Evolutionary conservation across 2,888 invertebrate species (phyloP), one percentile per base, ranked within the genome.

Genomic region (Abrostola triplasia): DNA sequence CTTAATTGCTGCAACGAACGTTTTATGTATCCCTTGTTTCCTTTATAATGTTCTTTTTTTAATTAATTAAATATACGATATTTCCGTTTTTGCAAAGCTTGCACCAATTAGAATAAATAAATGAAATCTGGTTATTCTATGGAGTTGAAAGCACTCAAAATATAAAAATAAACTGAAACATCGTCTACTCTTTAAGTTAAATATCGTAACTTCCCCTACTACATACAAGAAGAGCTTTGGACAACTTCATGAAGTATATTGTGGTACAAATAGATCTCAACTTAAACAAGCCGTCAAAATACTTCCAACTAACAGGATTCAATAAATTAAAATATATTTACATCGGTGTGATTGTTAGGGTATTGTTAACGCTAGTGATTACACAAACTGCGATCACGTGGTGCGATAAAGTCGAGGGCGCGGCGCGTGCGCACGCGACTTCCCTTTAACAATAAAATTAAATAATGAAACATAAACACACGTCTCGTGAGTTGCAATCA

Each of bases 371-470:
- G 12, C 36, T 48, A 48, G 51, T 57, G 37, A 57, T 79, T 77
- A 69, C 42, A 66, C 55, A 68, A 76, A 66, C 64, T 61, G 40
- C 49, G 53, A 60, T 76, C 79, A 78, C 80, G 72, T 76, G 74
- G 61, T 65, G 10, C 71, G 70, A 81, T 78, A 79, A 72, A 44
- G 51, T n/a, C 12, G 58, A 55, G 63, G 69, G 59, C 49, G 54
- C 36, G 53, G 60, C 61, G 64, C 70, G 65, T 70, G 70, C 56
- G 53, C 70, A 59, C 49, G 62, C 67, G 63, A 70, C 59, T 67
- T 63, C 59, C 62, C 70, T 36, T 64, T 68, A 67, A 70, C 76
- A 67, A 73, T 62, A 63, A 59, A 66, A 65, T 77, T 71, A 58
- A 68, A 71, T 61, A 75, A 70, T 64, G 52, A 66, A 70, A 58